Evolutionary conservation across 2,797 vertebrate genomes (phyloP).

Genomic region (Threskiornis aethiopicus): DNA sequence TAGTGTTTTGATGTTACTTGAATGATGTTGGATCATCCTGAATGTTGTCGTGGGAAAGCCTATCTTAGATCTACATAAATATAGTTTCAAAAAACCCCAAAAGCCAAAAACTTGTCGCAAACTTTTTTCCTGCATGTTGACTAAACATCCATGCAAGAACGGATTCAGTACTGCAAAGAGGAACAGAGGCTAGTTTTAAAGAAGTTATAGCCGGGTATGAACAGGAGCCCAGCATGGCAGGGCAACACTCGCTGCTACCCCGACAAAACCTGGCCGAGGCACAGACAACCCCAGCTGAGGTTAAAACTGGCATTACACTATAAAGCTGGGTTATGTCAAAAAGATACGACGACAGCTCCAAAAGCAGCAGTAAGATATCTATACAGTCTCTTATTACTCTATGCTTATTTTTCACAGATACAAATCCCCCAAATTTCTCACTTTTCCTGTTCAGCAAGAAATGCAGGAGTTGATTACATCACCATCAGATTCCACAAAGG

Average conservation of each 20-base stretch:
- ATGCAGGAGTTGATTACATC: constrained; percentile 51
- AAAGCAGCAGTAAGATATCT: not conserved
- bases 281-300: not conserved
- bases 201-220: not conserved
- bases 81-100: not conserved
- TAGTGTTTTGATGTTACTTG: not conserved
- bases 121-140: not conserved
- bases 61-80: not conserved
- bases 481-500: constrained; percentile 45
- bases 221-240: not conserved
- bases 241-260: not conserved
- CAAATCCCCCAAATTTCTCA: constrained; percentile 61
- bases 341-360: not conserved
- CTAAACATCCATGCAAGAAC: accelerated
- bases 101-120: not conserved
- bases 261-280: not conserved
- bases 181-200: not conserved
- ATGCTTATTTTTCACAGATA: constrained; percentile 63
- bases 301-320: not conserved
- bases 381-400: not conserved
- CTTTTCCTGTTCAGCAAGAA: constrained; percentile 74
- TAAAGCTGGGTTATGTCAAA: not conserved
- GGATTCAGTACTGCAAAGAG: not conserved
- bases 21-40: not conserved
- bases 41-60: not conserved